Percentiles rank a stretch among this genome's conserved stretches.
Evolutionary conservation across 2,888 invertebrate genomes (phyloP).

Genomic region (Meiosimyza decipiens): DNA sequence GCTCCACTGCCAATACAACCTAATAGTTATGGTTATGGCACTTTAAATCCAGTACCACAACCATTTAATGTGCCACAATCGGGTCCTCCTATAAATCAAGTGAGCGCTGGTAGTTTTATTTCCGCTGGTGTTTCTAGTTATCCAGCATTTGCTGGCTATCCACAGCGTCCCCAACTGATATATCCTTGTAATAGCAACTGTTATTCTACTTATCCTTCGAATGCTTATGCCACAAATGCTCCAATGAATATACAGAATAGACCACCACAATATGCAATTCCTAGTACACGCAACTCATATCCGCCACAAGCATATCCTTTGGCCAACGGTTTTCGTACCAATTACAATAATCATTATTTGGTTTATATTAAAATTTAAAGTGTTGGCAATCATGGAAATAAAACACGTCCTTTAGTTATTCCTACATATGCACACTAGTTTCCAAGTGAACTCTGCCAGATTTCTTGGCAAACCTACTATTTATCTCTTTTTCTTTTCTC

Average conservation of each 20-base stretch:
- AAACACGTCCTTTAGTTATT: neutral
- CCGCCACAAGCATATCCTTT: conserved; percentile 25
- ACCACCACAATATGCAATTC: neutral
- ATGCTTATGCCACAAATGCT: neutral
- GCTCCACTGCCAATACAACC: neutral
- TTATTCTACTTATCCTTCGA: conserved; percentile 7
- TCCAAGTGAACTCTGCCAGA: neutral
- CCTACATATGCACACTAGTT: neutral
- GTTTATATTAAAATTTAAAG: conserved; percentile 37
- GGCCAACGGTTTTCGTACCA: conserved; percentile 10
- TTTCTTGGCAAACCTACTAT: neutral
- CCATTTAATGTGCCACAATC: no score
- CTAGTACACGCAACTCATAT: neutral
- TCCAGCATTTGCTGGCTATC: neutral
- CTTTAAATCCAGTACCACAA: neutral
- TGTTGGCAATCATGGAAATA: neutral
- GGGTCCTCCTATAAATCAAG: no score
- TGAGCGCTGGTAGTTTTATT: no score
- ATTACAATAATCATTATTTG: conserved; percentile 37
- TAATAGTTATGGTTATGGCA: no score
- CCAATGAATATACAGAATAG: neutral
- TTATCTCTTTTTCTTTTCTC: conserved; percentile 17
- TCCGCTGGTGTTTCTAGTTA: neutral
- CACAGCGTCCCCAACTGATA: conserved; percentile 14
- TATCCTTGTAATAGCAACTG: conserved; percentile 24